Conservation (phyloP, 2,888 invertebrate genomes). For the Acleris cristana region DNA sequence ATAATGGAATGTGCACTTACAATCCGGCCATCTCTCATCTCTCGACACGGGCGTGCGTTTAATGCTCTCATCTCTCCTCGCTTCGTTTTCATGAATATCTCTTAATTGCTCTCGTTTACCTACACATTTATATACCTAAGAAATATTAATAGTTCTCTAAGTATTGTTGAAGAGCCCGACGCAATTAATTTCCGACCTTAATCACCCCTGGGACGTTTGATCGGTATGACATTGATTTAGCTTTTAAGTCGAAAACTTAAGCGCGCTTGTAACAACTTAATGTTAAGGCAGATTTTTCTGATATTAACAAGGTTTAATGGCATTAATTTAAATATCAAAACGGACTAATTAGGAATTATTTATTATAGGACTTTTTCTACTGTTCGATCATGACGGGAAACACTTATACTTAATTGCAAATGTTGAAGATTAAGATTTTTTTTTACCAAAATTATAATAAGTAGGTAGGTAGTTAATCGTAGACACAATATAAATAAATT, state of each 20-base stretch:
- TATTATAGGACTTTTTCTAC: too few species aligned
- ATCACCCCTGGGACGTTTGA: constrained; percentile 5
- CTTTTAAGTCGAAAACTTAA: neutral
- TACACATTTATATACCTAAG: constrained; percentile 8
- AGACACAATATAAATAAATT: too few species aligned
- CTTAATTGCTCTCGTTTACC: constrained; percentile 13
- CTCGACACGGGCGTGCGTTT: constrained; percentile 4
- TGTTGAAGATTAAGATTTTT: too few species aligned
- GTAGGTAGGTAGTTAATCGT: too few species aligned
- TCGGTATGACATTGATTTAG: constrained; percentile 12
- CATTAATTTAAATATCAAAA: too few species aligned
- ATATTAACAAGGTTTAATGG: too few species aligned
- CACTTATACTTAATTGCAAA: too few species aligned
- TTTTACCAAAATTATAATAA: too few species aligned
- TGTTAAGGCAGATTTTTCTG: neutral
- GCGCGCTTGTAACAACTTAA: neutral
- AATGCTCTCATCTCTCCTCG: constrained; percentile 4
- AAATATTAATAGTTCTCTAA: constrained; percentile 12
- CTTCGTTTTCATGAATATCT: constrained; percentile 13
- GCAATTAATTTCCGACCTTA: constrained; percentile 8
- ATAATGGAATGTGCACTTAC: constrained; percentile 24
- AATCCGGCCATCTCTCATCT: constrained; percentile 16
- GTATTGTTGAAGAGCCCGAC: constrained; percentile 2
- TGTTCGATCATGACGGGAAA: too few species aligned
- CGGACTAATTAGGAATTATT: too few species aligned